Evolutionary conservation across 1,140 invertebrate species (phyloP).

Genomic region (Nylanderia fulva): DNA sequence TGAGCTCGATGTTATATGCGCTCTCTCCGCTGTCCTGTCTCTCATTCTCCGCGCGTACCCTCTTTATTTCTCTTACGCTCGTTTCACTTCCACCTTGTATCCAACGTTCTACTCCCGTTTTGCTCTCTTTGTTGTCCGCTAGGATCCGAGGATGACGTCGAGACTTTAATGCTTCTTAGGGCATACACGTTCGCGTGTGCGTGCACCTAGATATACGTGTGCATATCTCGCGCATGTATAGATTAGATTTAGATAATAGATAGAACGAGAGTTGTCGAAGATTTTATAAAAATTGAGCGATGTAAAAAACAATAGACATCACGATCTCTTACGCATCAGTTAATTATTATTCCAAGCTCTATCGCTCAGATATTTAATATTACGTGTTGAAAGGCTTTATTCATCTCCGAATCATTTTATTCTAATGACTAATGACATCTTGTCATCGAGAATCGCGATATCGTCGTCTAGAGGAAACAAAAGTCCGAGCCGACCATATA

Average conservation of each 20-base stretch:
- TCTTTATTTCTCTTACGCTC: conserved; percentile 52
- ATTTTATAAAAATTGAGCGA: conserved; percentile 6
- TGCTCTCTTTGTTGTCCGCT: conserved; percentile 79
- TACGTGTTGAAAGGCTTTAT: background rate
- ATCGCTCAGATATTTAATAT: background rate
- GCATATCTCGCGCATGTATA: conserved; percentile 35
- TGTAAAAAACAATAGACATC: background rate
- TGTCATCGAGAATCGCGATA: background rate
- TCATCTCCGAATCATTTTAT: background rate
- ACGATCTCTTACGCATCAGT: background rate
- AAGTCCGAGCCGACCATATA: background rate
- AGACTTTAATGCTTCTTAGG: conserved; percentile 80
- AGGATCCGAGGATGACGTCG: conserved; percentile 77
- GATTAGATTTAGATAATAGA: background rate
- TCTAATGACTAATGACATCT: background rate
- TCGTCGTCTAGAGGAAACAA: background rate
- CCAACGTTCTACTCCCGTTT: conserved; percentile 75
- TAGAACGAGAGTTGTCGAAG: background rate
- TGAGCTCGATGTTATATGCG: conserved; percentile 58
- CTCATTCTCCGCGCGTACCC: conserved; percentile 17
- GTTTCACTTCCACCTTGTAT: conserved; percentile 76
- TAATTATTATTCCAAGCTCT: background rate
- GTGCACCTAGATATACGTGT: conserved; percentile 23
- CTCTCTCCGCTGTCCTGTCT: conserved; percentile 55
- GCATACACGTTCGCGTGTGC: conserved; percentile 63